These are phyloP conservation scores for Rhogogaster chlorosoma DNA, from an alignment of 2,888 invertebrate species.

Conservation along the genomic window DNA sequence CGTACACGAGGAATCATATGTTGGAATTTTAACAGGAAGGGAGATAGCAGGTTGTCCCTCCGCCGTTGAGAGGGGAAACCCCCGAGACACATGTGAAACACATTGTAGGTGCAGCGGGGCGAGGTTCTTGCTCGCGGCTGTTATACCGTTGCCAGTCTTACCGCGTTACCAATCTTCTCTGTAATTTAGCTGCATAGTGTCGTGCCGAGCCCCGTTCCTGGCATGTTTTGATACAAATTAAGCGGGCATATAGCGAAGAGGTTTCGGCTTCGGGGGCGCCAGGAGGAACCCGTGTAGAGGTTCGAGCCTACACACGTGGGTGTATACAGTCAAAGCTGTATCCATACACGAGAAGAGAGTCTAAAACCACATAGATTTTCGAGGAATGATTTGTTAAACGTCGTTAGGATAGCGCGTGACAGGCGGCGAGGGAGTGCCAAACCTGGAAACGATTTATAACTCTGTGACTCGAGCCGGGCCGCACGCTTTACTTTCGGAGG, in stretches of 20 bases:
- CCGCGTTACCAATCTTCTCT: constrained; percentile 36
- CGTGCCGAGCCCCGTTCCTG: constrained; percentile 60
- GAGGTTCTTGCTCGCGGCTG: constrained; percentile 22
- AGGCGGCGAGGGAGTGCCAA: constrained; percentile 65
- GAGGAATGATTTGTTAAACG: constrained; percentile 75
- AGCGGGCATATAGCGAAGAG: constrained; percentile 57
- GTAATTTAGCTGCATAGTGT: constrained; percentile 58
- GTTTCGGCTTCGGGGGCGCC: not conserved
- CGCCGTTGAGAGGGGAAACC: not conserved
- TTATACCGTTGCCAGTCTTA: constrained; percentile 25
- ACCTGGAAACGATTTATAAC: constrained; percentile 74
- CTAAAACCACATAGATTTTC: constrained; percentile 38
- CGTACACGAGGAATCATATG: constrained; percentile 46
- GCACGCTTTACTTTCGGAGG: not conserved
- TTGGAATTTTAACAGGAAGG: constrained; percentile 50
- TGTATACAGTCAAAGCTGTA: not conserved
- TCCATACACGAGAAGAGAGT: not conserved
- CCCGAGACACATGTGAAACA: constrained; percentile 59
- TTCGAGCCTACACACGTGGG: not conserved
- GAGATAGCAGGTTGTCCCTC: constrained; percentile 39
- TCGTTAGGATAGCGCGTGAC: constrained; percentile 71
- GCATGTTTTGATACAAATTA: constrained; percentile 72
- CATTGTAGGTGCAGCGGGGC: constrained; percentile 55
- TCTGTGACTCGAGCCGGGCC: constrained; percentile 42
- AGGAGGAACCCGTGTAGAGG: not conserved